Percentiles rank a stretch among this genome's conserved stretches.
Evolutionary conservation across 1,140 invertebrate genomes (phyloP).

Genomic region (Gyrodactylus bullatarudis): DNA sequence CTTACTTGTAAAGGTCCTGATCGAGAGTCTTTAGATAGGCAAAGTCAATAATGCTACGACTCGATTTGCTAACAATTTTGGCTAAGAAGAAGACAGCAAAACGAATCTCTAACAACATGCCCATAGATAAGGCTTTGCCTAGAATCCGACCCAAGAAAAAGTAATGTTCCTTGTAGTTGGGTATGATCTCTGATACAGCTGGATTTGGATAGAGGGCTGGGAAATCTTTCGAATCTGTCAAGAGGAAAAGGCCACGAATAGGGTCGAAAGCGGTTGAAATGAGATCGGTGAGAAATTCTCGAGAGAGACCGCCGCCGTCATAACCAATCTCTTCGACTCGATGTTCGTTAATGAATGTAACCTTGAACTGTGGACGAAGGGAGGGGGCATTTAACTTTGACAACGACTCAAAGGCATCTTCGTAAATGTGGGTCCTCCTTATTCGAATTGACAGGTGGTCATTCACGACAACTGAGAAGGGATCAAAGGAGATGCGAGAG

Average conservation of each 20-base stretch:
- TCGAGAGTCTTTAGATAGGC: constrained; percentile 68
- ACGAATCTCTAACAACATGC: constrained; percentile 2
- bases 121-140: constrained; percentile 29
- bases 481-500: neutral
- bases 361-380: constrained; percentile 41
- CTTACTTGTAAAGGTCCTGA: constrained; percentile 40
- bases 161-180: constrained; percentile 54
- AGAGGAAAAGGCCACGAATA: constrained; percentile 59
- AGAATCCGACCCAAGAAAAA: constrained; percentile 72
- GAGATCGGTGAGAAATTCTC: constrained; percentile 32
- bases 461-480: neutral
- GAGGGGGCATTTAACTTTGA: constrained; percentile 57
- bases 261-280: constrained; percentile 80
- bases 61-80: constrained; percentile 39
- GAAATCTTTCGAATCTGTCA: constrained; percentile 29
- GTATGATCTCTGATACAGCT: constrained; percentile 36
- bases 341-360: constrained; percentile 52
- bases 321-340: constrained; percentile 65
- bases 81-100: constrained; percentile 27
- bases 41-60: constrained; percentile 39
- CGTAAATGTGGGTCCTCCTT: constrained; percentile 59
- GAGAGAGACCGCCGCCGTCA: constrained; percentile 55
- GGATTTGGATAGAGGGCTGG: constrained; percentile 55
- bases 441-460: constrained; percentile 21
- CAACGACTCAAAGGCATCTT: constrained; percentile 76